A percentile compares a stretch with the other conserved stretches of the same genome.
Evolutionary conservation across 2,888 invertebrate species (phyloP).

Genomic region (Rhingia campestris): DNA sequence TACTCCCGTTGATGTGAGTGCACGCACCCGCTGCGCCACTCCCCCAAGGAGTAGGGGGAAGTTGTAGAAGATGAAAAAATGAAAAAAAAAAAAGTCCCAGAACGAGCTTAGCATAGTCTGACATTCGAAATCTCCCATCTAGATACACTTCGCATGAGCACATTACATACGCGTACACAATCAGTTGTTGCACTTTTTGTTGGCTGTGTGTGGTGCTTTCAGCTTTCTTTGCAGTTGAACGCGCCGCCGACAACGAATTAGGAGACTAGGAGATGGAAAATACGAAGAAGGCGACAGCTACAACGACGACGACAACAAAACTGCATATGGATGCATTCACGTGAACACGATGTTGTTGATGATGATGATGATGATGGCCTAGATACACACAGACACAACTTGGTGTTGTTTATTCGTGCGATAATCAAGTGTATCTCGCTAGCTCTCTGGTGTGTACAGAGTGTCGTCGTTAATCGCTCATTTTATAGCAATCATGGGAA

Average conservation of each 20-base stretch:
- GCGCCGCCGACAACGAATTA: conserved; percentile 29
- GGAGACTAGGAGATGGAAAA: background rate
- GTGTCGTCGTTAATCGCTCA: conserved; percentile 62
- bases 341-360: conserved; percentile 42
- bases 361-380: conserved; percentile 59
- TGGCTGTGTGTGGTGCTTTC: conserved; percentile 14
- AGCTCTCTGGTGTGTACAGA: conserved; percentile 6
- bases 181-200: conserved; percentile 55
- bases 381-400: conserved; percentile 29
- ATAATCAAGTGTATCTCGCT: conserved; percentile 53
- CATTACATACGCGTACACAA: conserved; percentile 18
- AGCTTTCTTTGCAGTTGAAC: conserved; percentile 56
- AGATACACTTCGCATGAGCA: conserved; percentile 59
- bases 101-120: conserved; percentile 25
- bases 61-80: background rate
- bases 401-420: conserved; percentile 14
- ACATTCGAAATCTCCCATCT: conserved; percentile 44
- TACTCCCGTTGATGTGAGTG: conserved; percentile 61
- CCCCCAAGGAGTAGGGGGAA: background rate
- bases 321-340: conserved; percentile 56
- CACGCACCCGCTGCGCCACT: conserved; percentile 46
- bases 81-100: background rate
- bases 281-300: conserved; percentile 4
- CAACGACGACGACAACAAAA: conserved; percentile 7
- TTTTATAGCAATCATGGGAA: conserved; percentile 56